These are phyloP conservation scores for Reticulitermes speratus DNA, from an alignment of 1,140 invertebrate species.

Conservation along the genomic window DNA sequence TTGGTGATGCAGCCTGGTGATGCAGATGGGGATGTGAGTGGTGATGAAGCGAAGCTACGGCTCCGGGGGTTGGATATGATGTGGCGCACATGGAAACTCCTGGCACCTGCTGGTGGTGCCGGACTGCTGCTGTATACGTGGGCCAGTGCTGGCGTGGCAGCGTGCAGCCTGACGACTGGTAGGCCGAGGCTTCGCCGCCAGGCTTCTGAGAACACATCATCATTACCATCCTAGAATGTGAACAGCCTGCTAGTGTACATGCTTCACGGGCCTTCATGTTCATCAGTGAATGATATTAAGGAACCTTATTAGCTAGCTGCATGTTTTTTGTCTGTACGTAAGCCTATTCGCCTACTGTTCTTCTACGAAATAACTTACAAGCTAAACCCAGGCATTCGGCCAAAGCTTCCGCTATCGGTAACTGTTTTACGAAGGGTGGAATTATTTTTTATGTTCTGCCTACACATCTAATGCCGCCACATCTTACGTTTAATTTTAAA, in stretches of 20 bases:
- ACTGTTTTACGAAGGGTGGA: too few relatives aligned
- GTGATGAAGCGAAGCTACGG: neutral
- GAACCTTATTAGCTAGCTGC: too few relatives aligned
- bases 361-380: too few relatives aligned
- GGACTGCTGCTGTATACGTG: slow-evolving; percentile 42
- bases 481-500: too few relatives aligned
- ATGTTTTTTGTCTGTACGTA: too few relatives aligned
- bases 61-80: slow-evolving; percentile 37
- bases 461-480: too few relatives aligned
- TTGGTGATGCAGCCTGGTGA: neutral
- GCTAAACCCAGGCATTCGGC: too few relatives aligned
- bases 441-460: too few relatives aligned
- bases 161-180: slow-evolving; percentile 48
- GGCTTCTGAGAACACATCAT: slow-evolving; percentile 34
- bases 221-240: neutral
- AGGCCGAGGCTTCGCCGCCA: slow-evolving; percentile 42
- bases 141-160: slow-evolving; percentile 52
- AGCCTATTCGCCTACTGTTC: too few relatives aligned
- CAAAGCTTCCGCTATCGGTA: too few relatives aligned
- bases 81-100: slow-evolving; percentile 37
- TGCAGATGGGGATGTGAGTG: slow-evolving; percentile 21
- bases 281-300: too few relatives aligned
- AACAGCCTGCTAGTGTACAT: neutral
- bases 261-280: too few relatives aligned
- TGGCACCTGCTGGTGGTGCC: neutral